phyloP scores from a whole-genome alignment of 23 tunicate genomes.

The Clavelina lepadiformis region DNA sequence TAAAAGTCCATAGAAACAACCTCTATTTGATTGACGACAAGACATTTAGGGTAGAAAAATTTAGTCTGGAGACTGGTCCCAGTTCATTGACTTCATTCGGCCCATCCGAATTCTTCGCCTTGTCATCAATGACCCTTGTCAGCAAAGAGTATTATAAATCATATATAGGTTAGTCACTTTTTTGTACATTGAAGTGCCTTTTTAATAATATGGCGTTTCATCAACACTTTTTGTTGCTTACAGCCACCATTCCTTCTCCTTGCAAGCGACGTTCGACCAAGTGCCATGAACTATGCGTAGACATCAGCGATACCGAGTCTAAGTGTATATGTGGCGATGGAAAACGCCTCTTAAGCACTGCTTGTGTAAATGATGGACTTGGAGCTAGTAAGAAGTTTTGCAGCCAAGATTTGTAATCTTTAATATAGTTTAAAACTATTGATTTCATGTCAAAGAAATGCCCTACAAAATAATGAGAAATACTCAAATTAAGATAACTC shows the following conservation, averaged over 20 bases:
- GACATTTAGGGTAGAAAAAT: slow-evolving; percentile 21
- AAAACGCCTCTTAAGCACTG: neutral
- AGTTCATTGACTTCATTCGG: slow-evolving; percentile 49
- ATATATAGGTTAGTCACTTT: slow-evolving; percentile 34
- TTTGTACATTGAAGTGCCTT: too few relatives aligned
- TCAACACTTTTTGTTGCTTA: neutral
- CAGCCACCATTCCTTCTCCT: slow-evolving; percentile 2
- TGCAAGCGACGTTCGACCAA: neutral
- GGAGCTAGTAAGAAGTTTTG: too few relatives aligned
- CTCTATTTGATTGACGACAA: slow-evolving; percentile 55
- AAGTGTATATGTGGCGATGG: slow-evolving; percentile 49
- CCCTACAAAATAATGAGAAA: too few relatives aligned
- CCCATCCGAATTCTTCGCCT: slow-evolving; percentile 52
- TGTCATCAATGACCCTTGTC: slow-evolving; percentile 43
- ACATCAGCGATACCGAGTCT: slow-evolving; percentile 1
- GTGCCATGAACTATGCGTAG: slow-evolving; percentile 39
- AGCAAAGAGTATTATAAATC: slow-evolving; percentile 23
- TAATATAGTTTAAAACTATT: too few relatives aligned
- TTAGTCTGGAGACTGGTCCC: slow-evolving; percentile 51
- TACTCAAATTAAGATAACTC: too few relatives aligned
- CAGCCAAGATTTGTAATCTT: too few relatives aligned
- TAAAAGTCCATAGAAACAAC: slow-evolving; percentile 34
- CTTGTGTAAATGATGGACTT: too few relatives aligned
- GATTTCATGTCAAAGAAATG: too few relatives aligned
- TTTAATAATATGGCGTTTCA: too few relatives aligned